A percentile compares a stretch with the other conserved stretches of the same genome.
These are phyloP conservation scores for Rhyacichthys aspro DNA, from an alignment of 2,797 vertebrate species.

Conservation along the genomic window DNA sequence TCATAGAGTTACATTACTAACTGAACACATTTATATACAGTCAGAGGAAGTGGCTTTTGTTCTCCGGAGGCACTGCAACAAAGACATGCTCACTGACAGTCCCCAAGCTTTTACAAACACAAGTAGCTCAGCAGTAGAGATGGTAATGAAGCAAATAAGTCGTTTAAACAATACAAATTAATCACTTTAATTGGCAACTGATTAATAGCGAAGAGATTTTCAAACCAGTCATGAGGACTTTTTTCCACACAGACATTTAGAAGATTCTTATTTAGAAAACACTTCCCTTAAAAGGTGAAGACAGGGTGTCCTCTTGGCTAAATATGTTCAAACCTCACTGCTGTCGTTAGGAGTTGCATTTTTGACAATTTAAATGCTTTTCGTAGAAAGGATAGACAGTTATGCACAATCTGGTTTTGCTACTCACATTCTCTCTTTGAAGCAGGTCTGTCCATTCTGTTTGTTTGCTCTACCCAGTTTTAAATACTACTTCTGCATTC, in stretches of 20 bases:
- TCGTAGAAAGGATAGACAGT: not conserved
- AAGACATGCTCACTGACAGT: constrained; percentile 36
- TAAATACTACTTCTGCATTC: constrained; percentile 65
- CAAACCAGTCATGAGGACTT: constrained; percentile 5
- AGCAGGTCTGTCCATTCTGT: constrained; percentile 10
- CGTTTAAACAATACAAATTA: too few species aligned
- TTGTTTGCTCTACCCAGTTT: constrained; percentile 23
- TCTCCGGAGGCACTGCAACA: constrained; percentile 36
- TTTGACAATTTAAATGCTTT: not conserved
- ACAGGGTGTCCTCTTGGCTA: not conserved
- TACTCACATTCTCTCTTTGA: constrained; percentile 28
- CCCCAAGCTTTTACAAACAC: constrained; percentile 12
- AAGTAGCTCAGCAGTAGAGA: not conserved
- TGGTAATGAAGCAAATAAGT: not conserved
- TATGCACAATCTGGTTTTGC: not conserved
- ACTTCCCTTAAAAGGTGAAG: not conserved
- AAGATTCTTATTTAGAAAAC: too few species aligned
- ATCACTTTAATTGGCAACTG: too few species aligned
- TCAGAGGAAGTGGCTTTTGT: constrained; percentile 71
- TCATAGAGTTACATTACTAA: constrained; percentile 20
- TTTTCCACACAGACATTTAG: too few species aligned
- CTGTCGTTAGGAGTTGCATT: constrained; percentile 14
- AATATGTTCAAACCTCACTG: not conserved
- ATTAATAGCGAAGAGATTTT: not conserved
- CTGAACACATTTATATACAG: constrained; percentile 13